Conservation (phyloP, 2,113 vertebrate genomes). For the Chaetodon auriga region DNA sequence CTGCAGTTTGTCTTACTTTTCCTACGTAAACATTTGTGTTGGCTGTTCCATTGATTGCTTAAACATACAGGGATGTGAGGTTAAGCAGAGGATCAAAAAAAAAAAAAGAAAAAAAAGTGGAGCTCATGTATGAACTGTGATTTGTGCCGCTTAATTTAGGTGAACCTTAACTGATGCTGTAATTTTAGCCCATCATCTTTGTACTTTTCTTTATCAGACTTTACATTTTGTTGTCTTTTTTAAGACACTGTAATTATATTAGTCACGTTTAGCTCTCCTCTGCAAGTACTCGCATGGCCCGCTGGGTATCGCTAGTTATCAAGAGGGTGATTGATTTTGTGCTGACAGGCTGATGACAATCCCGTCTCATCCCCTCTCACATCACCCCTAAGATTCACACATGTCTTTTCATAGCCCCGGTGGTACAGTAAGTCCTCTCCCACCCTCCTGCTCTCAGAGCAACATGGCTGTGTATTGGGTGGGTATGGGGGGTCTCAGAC, state of each 20-base stretch:
- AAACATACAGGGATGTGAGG: slow-evolving; percentile 30
- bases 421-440: slow-evolving; percentile 71
- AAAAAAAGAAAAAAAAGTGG: neutral
- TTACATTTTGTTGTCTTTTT: slow-evolving; percentile 1
- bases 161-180: neutral
- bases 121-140: neutral
- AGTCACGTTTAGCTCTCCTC: slow-evolving; percentile 23
- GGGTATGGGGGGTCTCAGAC: slow-evolving; percentile 64
- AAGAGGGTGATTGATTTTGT: slow-evolving; percentile 76
- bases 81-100: slow-evolving; percentile 15
- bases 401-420: slow-evolving; percentile 67
- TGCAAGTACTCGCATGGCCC: slow-evolving; percentile 23
- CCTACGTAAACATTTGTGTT: slow-evolving; percentile 51
- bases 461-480: slow-evolving; percentile 54
- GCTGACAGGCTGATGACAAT: slow-evolving; percentile 76
- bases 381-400: slow-evolving; percentile 67
- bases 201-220: neutral
- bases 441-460: slow-evolving; percentile 53
- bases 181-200: neutral
- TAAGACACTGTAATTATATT: slow-evolving; percentile 12
- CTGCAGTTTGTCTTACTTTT: slow-evolving; percentile 53
- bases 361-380: slow-evolving; percentile 69
- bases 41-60: slow-evolving; percentile 37
- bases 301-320: slow-evolving; percentile 56
- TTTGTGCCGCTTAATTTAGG: neutral